Conservation (phyloP, 2,113 vertebrate species). For the Agelaius phoeniceus region DNA sequence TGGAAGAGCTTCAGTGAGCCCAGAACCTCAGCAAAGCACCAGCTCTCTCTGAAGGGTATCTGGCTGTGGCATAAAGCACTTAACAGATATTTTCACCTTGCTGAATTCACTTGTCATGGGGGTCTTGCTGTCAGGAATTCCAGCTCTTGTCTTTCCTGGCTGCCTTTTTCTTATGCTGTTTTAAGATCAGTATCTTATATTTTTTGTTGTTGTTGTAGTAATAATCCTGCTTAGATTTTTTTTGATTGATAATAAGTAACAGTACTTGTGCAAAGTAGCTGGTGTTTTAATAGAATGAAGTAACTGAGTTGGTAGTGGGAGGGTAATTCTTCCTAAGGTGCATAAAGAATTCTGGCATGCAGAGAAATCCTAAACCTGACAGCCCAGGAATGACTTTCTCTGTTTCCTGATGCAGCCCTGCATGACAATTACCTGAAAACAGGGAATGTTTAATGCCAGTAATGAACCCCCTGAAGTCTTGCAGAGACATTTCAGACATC, state of each 20-base stretch:
- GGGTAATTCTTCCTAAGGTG: neutral
- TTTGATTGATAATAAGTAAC: conserved; percentile 25
- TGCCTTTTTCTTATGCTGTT: neutral
- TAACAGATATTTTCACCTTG: neutral
- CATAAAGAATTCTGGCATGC: neutral
- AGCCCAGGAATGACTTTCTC: neutral
- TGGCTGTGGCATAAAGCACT: neutral
- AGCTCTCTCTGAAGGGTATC: neutral
- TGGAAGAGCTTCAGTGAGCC: neutral
- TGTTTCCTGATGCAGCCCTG: neutral
- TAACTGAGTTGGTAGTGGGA: neutral
- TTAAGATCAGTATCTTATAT: neutral
- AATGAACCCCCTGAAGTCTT: neutral
- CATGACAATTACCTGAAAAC: neutral
- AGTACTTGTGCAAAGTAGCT: neutral
- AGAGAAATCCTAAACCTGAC: neutral
- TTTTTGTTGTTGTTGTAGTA: neutral
- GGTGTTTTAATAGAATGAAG: conserved; percentile 45
- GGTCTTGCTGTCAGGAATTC: neutral
- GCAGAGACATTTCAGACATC: neutral
- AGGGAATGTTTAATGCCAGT: neutral
- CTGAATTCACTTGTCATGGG: neutral
- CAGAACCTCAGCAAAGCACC: neutral
- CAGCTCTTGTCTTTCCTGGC: neutral
- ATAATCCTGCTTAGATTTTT: neutral